A percentile compares a stretch with the other conserved stretches of the same genome.
Evolutionary conservation across 1,140 invertebrate species (phyloP).

Genomic region (Penaeus chinensis): DNA sequence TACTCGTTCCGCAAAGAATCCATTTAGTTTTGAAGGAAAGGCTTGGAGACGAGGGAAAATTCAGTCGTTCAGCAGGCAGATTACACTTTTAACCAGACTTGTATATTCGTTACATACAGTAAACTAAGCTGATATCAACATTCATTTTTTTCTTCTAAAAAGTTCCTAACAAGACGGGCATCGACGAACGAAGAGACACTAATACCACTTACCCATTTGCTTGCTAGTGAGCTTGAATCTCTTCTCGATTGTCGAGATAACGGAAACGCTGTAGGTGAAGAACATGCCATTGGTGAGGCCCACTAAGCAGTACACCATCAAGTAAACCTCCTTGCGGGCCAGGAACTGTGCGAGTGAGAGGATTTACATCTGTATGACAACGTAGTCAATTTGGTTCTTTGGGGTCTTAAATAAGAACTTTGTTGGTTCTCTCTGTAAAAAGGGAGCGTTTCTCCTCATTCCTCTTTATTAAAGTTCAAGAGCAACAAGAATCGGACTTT

Average conservation of each 20-base stretch:
- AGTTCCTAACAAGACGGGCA: background rate
- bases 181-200: background rate
- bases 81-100: no score
- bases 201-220: conserved; percentile 26
- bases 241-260: conserved; percentile 78
- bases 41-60: no score
- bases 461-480: no score
- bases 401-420: no score
- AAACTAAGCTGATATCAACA: no score
- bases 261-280: conserved; percentile 46
- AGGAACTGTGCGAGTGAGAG: conserved; percentile 7
- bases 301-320: conserved; percentile 48
- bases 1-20: no score
- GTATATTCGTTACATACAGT: no score
- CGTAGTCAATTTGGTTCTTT: background rate
- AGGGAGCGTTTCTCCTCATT: no score
- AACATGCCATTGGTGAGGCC: conserved; percentile 49
- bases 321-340: conserved; percentile 49
- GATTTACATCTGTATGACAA: background rate
- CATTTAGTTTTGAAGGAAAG: no score
- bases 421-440: no score
- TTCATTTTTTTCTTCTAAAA: background rate
- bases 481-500: no score
- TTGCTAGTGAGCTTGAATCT: conserved; percentile 66
- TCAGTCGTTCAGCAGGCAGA: no score